Evolutionary conservation across 2,888 invertebrate genomes (phyloP).

Genomic region (Nomada ferruginata): DNA sequence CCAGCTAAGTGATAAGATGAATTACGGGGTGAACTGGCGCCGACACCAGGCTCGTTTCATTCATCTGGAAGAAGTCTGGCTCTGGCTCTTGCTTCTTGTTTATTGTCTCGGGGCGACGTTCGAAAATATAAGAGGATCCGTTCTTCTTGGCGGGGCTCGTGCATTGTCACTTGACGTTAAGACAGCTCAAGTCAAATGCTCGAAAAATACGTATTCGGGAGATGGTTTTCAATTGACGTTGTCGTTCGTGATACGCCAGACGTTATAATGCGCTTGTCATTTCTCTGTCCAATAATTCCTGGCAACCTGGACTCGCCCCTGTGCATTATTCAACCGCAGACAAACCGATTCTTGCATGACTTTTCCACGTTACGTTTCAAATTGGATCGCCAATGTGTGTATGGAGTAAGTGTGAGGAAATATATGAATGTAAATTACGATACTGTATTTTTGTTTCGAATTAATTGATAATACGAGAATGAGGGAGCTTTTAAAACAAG

Average conservation of each 20-base stretch:
- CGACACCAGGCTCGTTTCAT: slow-evolving; percentile 40
- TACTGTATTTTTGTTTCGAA: not conserved
- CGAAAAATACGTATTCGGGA: slow-evolving; percentile 18
- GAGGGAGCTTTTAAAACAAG: not conserved
- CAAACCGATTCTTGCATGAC: slow-evolving; percentile 9
- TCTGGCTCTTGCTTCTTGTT: slow-evolving; percentile 25
- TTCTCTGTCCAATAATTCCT: slow-evolving; percentile 43
- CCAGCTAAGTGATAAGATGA: slow-evolving; percentile 58
- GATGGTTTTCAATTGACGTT: slow-evolving; percentile 33
- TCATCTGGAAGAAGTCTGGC: slow-evolving; percentile 35
- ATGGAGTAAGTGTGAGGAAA: not conserved
- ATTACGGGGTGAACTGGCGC: slow-evolving; percentile 58
- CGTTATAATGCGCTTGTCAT: slow-evolving; percentile 22
- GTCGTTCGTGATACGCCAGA: slow-evolving; percentile 24
- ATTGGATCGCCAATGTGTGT: no score
- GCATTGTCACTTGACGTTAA: slow-evolving; percentile 30
- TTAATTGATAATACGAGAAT: not conserved
- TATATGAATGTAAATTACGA: no score
- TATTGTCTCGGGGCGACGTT: slow-evolving; percentile 28
- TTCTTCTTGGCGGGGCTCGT: slow-evolving; percentile 13
- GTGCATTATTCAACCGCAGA: slow-evolving; percentile 17
- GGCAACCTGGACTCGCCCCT: not conserved
- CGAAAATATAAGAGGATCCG: slow-evolving; percentile 31
- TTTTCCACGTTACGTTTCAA: not conserved
- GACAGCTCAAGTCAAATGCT: not conserved